Evolutionary conservation across 2,888 invertebrate genomes (phyloP), one percentile per base, ranked within the genome.

Genomic region (Drosophila macrospina): DNA sequence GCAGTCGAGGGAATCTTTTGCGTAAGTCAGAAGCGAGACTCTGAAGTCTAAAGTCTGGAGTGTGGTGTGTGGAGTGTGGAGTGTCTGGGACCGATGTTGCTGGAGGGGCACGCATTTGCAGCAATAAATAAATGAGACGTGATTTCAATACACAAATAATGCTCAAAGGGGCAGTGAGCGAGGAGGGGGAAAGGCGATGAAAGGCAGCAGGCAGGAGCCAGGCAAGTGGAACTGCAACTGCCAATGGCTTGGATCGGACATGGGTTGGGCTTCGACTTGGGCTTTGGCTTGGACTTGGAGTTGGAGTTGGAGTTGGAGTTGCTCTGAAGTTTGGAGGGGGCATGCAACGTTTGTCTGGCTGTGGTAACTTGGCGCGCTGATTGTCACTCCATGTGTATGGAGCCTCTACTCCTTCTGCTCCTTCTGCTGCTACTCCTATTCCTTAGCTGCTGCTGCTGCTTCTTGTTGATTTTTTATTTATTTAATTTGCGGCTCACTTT

Each of bases 81-180:
- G 26, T 51, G 36, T 51, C 51, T 51, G 48, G 51, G 37, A 51
- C 15, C 16, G 28, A 11, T 16, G 45, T 52, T 41, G 52, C 30
- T 55, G 54, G 26, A 39, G 56, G 55, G 56, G 61, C 13, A 52
- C 39, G 75, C 82, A 84, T 82, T 85, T 76, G 83, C 80, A 88
- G 91, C 91, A 92, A 92, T 92, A 92, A 92, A 92, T 92, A 92
- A 92, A 92, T 91, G 91, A 91, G 91, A 92, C 92, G 92, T 92
- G 92, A 91, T 91, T 91, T 91, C 88, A 92, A 92, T 92, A 91
- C 90, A 90, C 91, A 92, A 92, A 91, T 91, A 91, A 86, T 88
- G 85, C 47, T 34, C 24, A 44, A 60, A 44, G 13, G 13, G 45
- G 7, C 28, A 16, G 41, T 42, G 34, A 20, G 41, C 44, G 34